phyloP scores from a whole-genome alignment of 1,140 invertebrate species.

The Berghia stephanieae region DNA sequence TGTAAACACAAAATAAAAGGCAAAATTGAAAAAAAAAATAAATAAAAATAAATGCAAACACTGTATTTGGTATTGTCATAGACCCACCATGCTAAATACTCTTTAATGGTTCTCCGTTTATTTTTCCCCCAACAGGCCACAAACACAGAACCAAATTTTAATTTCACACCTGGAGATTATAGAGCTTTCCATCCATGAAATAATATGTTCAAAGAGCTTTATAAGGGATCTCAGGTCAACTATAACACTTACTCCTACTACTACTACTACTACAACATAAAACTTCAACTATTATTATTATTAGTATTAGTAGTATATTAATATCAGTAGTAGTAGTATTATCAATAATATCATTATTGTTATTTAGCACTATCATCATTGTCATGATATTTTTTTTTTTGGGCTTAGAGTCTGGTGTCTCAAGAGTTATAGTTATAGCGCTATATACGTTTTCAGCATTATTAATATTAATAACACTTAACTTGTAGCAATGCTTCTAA shows the following conservation, averaged over 20 bases:
- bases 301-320: too few relatives aligned
- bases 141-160: neutral
- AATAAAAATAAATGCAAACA: neutral
- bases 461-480: too few relatives aligned
- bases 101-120: too few relatives aligned
- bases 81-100: neutral
- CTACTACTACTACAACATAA: neutral
- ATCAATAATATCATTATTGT: too few relatives aligned
- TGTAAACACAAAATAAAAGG: conserved; percentile 31
- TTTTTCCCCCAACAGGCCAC: neutral
- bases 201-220: neutral
- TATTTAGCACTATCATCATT: too few relatives aligned
- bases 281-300: too few relatives aligned
- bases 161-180: neutral
- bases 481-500: too few relatives aligned
- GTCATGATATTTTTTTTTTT: too few relatives aligned
- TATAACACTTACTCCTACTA: neutral
- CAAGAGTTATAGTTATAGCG: too few relatives aligned
- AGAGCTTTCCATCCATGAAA: neutral
- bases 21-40: neutral
- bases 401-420: too few relatives aligned
- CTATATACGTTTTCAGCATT: too few relatives aligned
- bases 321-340: too few relatives aligned
- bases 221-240: neutral
- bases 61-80: neutral